Percentiles rank a stretch among this genome's conserved stretches.
These are phyloP conservation scores for Oligia strigilis DNA, from an alignment of 2,888 invertebrate genomes.

Conservation along the genomic window DNA sequence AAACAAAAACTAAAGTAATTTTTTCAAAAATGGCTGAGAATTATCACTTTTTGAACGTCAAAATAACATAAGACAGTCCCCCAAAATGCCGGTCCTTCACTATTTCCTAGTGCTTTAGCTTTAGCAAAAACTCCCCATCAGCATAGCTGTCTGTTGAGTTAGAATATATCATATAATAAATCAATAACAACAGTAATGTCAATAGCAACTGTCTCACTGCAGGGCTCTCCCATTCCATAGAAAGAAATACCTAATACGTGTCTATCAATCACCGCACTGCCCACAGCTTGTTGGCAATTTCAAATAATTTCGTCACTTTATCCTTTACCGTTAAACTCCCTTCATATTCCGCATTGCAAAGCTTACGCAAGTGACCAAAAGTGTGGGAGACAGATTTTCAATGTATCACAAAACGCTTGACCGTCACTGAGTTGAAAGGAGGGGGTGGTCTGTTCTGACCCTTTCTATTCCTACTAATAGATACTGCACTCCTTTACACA, in stretches of 20 bases:
- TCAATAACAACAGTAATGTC: not conserved
- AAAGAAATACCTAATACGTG: not conserved
- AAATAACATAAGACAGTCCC: not conserved
- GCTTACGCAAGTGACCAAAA: slow-evolving; percentile 36
- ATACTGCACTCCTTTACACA: slow-evolving; percentile 28
- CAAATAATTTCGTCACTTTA: slow-evolving; percentile 18
- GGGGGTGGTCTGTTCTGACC: slow-evolving; percentile 16
- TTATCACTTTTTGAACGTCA: not conserved
- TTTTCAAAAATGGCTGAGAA: not conserved
- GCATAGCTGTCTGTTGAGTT: too few species aligned
- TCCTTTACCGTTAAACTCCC: slow-evolving; percentile 9
- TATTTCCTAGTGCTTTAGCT: not conserved
- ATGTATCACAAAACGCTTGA: slow-evolving; percentile 29
- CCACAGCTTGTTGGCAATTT: not conserved
- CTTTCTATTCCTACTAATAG: slow-evolving; percentile 30
- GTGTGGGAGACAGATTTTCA: slow-evolving; percentile 20
- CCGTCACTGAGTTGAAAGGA: slow-evolving; percentile 14
- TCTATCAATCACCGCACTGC: slow-evolving; percentile 5
- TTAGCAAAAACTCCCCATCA: not conserved
- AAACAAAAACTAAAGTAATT: not conserved
- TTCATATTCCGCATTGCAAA: slow-evolving; percentile 29
- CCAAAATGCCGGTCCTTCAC: not conserved
- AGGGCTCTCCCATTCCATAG: not conserved
- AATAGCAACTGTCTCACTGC: not conserved
- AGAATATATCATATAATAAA: not conserved